phyloP scores from a whole-genome alignment of 2,113 vertebrate genomes.

The Phocoena sinus region DNA sequence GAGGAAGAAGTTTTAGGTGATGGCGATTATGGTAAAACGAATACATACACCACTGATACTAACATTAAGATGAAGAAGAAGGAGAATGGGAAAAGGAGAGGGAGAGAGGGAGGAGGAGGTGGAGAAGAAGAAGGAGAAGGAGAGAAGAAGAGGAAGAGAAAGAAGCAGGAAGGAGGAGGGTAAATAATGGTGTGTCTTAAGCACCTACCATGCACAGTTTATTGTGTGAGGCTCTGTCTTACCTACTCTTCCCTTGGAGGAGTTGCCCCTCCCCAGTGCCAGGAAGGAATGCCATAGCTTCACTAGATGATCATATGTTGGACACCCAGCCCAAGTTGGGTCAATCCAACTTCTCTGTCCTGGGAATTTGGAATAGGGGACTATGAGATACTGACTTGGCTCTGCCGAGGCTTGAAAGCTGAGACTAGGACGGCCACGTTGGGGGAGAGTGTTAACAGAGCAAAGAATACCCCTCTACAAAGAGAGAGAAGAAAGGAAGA shows the following conservation, averaged over 20 bases:
- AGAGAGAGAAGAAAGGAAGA: neutral
- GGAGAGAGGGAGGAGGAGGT: too few species aligned
- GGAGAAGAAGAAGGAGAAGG: too few species aligned
- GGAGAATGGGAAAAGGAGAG: accelerated
- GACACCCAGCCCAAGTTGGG: neutral
- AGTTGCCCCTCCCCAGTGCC: neutral
- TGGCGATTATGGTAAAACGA: neutral
- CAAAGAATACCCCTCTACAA: too few species aligned
- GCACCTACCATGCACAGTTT: accelerated
- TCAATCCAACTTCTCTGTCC: neutral
- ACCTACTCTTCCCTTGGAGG: neutral
- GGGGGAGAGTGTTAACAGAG: neutral
- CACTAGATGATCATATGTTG: neutral
- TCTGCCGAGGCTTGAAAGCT: neutral
- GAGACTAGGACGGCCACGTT: accelerated
- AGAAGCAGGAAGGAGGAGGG: accelerated
- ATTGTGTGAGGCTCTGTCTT: neutral
- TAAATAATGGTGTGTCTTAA: neutral
- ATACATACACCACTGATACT: neutral
- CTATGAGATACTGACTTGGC: neutral
- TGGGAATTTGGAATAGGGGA: neutral
- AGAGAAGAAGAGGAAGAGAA: too few species aligned
- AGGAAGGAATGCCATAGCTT: neutral
- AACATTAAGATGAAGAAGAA: neutral
- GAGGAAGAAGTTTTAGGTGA: neutral